Conservation (phyloP, 2,888 invertebrate genomes). For the Hypselothyrea guttata region DNA sequence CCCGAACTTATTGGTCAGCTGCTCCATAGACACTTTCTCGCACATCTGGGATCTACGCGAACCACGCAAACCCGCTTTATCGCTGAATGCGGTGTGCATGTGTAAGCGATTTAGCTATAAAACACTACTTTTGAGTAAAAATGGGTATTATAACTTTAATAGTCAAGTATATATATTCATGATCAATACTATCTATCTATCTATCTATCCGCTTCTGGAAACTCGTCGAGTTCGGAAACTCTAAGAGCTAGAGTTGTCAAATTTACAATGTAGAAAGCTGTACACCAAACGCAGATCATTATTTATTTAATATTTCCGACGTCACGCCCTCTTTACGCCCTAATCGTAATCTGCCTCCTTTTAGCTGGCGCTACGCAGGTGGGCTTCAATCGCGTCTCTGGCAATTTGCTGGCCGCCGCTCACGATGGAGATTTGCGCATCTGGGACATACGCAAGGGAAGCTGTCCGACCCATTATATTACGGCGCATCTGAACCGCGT, state of each 20-base stretch:
- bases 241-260: too few species aligned
- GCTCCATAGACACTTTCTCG: conserved; percentile 96
- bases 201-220: too few species aligned
- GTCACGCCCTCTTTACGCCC: too few species aligned
- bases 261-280: too few species aligned
- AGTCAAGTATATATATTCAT: too few species aligned
- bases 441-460: conserved; percentile 96
- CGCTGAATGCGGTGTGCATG: conserved; percentile 94
- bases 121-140: too few species aligned
- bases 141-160: too few species aligned
- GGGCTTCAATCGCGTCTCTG: conserved; percentile 94
- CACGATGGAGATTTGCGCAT: conserved; percentile 98
- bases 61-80: conserved; percentile 90
- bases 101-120: conserved; percentile 68
- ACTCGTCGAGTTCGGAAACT: too few species aligned
- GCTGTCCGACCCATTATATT: conserved; percentile 94
- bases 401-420: conserved; percentile 93
- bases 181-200: too few species aligned
- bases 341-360: too few species aligned
- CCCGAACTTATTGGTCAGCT: conserved; percentile 90
- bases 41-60: conserved; percentile 97
- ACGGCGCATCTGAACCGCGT: conserved; percentile 94
- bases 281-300: too few species aligned
- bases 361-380: conserved; percentile 97
- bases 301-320: too few species aligned